Evolutionary conservation across 1,140 invertebrate genomes (phyloP).

Genomic region (Zaprionus vittiger): DNA sequence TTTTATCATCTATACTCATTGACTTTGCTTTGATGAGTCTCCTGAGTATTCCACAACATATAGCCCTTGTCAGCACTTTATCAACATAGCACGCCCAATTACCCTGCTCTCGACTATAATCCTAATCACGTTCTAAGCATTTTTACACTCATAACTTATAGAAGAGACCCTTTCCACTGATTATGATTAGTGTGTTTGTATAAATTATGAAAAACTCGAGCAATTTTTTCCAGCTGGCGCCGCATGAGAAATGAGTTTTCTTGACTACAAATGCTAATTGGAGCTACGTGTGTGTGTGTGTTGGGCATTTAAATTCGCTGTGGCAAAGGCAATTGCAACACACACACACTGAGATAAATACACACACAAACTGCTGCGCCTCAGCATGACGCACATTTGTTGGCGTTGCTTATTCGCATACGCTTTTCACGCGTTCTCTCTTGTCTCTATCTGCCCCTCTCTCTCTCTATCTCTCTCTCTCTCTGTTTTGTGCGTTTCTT

Average conservation of each 20-base stretch:
- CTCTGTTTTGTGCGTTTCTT: background rate
- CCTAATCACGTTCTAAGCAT: conserved; percentile 16
- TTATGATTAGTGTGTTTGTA: conserved; percentile 45
- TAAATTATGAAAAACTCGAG: conserved; percentile 42
- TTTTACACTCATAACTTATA: conserved; percentile 21
- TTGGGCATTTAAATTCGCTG: conserved; percentile 29
- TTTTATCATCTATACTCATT: background rate
- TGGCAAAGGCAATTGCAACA: conserved; percentile 49
- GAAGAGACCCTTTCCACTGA: background rate
- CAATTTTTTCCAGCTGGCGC: conserved; percentile 45
- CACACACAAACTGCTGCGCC: conserved; percentile 23
- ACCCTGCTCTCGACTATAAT: background rate
- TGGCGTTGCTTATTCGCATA: background rate
- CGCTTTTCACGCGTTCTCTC: conserved; percentile 2
- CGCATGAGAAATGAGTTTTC: conserved; percentile 47
- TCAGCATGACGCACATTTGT: conserved; percentile 41
- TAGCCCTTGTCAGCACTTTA: conserved; percentile 17
- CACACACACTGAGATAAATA: conserved; percentile 1
- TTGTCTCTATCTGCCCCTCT: background rate
- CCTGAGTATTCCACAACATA: background rate
- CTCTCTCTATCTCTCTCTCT: background rate
- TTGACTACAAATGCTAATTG: conserved; percentile 43
- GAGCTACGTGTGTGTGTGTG: conserved; percentile 1
- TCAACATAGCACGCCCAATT: conserved; percentile 30
- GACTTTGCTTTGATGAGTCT: background rate